Percentiles rank a stretch among this genome's conserved stretches.
Evolutionary conservation across 2,888 invertebrate genomes (phyloP).

Genomic region (Sphaeridia pumilis): DNA sequence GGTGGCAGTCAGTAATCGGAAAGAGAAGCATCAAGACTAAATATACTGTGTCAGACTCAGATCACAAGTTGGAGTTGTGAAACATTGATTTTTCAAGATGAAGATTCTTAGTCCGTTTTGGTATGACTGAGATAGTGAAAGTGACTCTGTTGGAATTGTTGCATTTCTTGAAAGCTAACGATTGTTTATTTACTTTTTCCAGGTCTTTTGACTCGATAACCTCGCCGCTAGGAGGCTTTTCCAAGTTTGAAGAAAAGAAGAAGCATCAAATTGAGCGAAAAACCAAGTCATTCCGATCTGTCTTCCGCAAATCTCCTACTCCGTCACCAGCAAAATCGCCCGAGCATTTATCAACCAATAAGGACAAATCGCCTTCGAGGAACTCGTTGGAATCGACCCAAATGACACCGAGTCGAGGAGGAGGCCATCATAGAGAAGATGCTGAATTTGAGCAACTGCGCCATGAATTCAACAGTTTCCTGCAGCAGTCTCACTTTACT

Average conservation of each 20-base stretch:
- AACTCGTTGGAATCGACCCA: not conserved
- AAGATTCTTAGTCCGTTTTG: conserved; percentile 3
- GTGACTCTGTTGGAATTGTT: not conserved
- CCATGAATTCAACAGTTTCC: conserved; percentile 44
- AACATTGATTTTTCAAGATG: not conserved
- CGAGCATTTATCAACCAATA: conserved; percentile 4
- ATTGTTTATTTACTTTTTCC: not conserved
- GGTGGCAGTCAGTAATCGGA: too few species aligned
- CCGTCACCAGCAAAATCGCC: conserved; percentile 35
- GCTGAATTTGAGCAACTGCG: conserved; percentile 38
- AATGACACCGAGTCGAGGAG: not conserved
- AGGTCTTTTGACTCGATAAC: conserved; percentile 32
- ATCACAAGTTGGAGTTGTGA: not conserved
- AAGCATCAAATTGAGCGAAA: conserved; percentile 67
- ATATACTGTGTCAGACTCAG: not conserved
- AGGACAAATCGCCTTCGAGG: not conserved
- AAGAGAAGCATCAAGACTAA: not conserved
- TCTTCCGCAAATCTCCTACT: conserved; percentile 59
- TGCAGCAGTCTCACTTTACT: conserved; percentile 39
- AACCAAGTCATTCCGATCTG: conserved; percentile 60
- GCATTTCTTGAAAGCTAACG: not conserved
- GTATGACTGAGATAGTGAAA: not conserved
- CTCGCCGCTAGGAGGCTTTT: conserved; percentile 46
- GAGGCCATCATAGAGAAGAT: conserved; percentile 10
- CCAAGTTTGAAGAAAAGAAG: conserved; percentile 76